Base-by-base conservation (phyloP, 2,797 vertebrate species). In the Siniperca obscura region DNA sequence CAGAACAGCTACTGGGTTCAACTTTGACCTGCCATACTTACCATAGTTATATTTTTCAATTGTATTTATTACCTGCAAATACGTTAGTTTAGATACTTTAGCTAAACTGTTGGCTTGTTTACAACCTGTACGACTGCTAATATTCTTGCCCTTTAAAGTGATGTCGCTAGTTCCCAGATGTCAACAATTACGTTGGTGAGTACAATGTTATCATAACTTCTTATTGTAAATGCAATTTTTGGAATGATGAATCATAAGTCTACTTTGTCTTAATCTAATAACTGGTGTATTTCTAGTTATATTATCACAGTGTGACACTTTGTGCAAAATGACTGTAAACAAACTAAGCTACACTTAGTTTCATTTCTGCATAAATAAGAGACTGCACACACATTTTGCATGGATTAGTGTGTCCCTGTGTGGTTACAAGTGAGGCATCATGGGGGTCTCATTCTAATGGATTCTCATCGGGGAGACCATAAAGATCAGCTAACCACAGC, bases 401-500 rank as follows among this genome's bases (percentile, higher is more conserved):
- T 74, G 71, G 46, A 46, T 68, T 34, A 14, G 16, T 53, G 36
- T 52, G 30, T 70, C 62, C 27, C 34, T 68, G 0, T 53, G 79
- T 57, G 78, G 82, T 80, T 79, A 16, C 5, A 21, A 57, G 56
- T 74, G 67, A 82, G 38, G 52, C 25, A 66, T 61, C n/a, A 52
- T 30, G 61, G 80, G 84, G 87, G 88, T 86, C 90, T 86, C 74
- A 59, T 66, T 80, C 40, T 61, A 10, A 50, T 77, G 71, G 82
- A 87, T 86, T 90, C 76, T 84, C 71, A 87, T 78, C 66, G 34
- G 74, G 53, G 83, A 78, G 48, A 14, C 27, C 22, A 1, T 85
- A 91, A 93, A 94, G 90, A 90, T 92, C 91, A 92, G n/a, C 19
- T 74, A 40, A 92, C 91, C 92, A 61, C 87, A 89, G 59, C 64